Evolutionary conservation across 1,140 invertebrate genomes (phyloP).

Genomic region (Caenorhabditis elegans): DNA sequence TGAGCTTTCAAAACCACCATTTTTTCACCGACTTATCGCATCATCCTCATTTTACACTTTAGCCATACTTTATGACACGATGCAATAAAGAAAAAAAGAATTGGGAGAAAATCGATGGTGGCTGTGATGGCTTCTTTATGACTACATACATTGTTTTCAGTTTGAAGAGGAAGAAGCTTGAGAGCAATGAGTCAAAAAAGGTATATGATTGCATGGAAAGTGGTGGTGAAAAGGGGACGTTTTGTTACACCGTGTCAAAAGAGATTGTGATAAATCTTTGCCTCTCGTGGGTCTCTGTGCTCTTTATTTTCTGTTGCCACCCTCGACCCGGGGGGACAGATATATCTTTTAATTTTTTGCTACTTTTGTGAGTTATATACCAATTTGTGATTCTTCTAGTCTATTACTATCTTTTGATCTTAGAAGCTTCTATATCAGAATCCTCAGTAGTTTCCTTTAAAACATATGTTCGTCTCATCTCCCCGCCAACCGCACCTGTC

Average conservation of each 20-base stretch:
- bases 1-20: not conserved
- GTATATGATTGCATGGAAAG: not conserved
- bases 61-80: not conserved
- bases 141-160: no score
- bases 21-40: not conserved
- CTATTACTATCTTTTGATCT: no score
- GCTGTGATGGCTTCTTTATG: not conserved
- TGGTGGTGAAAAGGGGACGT: not conserved
- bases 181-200: not conserved
- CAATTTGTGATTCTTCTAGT: no score
- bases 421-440: no score
- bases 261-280: not conserved
- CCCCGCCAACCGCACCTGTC: not conserved
- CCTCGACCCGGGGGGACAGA: not conserved
- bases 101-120: not conserved
- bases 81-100: not conserved
- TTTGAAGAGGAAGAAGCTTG: not conserved
- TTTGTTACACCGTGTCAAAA: constrained; percentile 8
- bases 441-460: no score
- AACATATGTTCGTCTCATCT: no score
- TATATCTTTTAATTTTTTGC: not conserved
- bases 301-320: not conserved
- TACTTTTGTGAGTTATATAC: not conserved
- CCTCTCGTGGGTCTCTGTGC: no score
- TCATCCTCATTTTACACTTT: not conserved